phyloP scores from a whole-genome alignment of 1,140 invertebrate species.

The Lanistes nyassanus region DNA sequence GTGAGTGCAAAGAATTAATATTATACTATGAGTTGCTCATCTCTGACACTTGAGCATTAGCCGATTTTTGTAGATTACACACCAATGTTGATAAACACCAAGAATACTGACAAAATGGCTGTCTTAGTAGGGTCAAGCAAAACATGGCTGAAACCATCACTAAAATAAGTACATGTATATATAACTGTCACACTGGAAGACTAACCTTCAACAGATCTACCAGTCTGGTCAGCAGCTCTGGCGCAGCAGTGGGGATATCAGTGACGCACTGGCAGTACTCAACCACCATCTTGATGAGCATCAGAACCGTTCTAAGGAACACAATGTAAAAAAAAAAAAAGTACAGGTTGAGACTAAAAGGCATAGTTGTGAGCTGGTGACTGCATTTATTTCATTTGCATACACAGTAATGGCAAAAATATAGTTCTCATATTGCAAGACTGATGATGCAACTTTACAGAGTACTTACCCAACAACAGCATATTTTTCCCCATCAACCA shows the following conservation, averaged over 20 bases:
- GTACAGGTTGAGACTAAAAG: too few relatives aligned
- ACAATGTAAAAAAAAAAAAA: too few relatives aligned
- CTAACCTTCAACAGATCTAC: conserved; percentile 80
- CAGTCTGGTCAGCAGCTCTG: conserved; percentile 84
- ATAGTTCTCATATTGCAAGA: background rate
- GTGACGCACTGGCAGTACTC: conserved; percentile 88
- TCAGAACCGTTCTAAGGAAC: conserved; percentile 71
- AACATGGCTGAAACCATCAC: background rate
- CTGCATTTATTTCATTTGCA: too few relatives aligned
- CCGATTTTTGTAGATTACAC: too few relatives aligned
- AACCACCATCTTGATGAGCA: conserved; percentile 86
- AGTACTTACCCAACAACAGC: conserved; percentile 79
- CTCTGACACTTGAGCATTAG: too few relatives aligned
- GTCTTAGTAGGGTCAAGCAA: too few relatives aligned
- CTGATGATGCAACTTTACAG: background rate
- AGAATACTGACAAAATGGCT: too few relatives aligned
- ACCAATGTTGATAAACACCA: too few relatives aligned
- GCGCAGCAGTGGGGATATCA: conserved; percentile 71
- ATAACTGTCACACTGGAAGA: background rate
- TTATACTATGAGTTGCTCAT: background rate
- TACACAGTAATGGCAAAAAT: background rate
- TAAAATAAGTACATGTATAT: conserved; percentile 2
- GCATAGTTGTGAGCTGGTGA: too few relatives aligned
- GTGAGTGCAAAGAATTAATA: too few relatives aligned
- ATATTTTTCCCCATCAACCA: conserved; percentile 84